Percentiles rank a stretch among this genome's conserved stretches.
These are phyloP conservation scores for Prosopocoilus inquinatus DNA, from an alignment of 2,888 invertebrate species.

Conservation along the genomic window DNA sequence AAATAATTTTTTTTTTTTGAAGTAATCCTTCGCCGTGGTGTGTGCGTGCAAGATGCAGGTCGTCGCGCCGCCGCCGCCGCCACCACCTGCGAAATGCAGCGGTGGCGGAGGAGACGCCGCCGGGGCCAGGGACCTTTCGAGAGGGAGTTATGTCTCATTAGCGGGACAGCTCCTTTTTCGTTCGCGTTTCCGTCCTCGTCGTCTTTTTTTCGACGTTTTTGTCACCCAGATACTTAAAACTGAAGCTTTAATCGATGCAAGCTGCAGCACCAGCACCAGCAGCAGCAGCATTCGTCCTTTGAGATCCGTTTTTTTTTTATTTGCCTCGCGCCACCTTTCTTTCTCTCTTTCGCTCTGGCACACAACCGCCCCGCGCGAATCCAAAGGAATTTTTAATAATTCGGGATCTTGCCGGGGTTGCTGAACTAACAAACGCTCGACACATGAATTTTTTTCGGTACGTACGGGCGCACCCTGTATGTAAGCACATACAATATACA, in stretches of 20 bases:
- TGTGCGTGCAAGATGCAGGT: too few relatives aligned
- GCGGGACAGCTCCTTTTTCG: neutral
- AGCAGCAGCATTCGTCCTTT: neutral
- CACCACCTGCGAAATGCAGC: too few relatives aligned
- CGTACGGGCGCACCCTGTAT: too few relatives aligned
- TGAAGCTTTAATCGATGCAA: constrained; percentile 2
- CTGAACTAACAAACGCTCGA: too few relatives aligned
- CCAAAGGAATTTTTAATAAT: neutral
- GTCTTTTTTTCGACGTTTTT: constrained; percentile 1
- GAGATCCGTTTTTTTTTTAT: neutral
- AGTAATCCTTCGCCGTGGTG: too few relatives aligned
- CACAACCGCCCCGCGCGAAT: neutral
- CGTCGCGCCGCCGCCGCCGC: too few relatives aligned
- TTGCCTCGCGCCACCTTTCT: neutral
- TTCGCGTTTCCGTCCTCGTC: neutral
- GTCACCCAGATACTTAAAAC: constrained; percentile 2
- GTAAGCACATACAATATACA: too few relatives aligned
- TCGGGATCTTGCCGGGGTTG: too few relatives aligned
- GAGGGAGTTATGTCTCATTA: constrained; percentile 3
- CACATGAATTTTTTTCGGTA: too few relatives aligned
- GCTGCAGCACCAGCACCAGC: neutral
- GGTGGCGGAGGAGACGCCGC: neutral
- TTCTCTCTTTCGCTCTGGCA: neutral
- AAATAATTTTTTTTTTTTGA: too few relatives aligned
- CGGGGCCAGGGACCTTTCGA: neutral